Evolutionary conservation across 2,113 vertebrate species (phyloP).

Genomic region (Acrocephalus kingi): DNA sequence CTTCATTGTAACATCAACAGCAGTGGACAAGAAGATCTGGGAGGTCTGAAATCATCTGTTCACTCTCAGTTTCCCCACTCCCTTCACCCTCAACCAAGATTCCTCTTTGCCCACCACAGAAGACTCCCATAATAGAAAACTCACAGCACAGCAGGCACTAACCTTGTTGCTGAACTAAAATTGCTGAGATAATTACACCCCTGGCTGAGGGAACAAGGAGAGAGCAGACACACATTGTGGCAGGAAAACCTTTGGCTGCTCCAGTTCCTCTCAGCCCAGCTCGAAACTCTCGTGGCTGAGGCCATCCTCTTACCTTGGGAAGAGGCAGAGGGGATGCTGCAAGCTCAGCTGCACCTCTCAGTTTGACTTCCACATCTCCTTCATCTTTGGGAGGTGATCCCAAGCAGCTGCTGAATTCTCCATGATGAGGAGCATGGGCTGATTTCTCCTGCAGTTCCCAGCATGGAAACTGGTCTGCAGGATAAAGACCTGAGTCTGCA

Average conservation of each 20-base stretch:
- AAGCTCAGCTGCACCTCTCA: background rate
- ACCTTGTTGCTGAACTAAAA: background rate
- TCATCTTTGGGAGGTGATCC: background rate
- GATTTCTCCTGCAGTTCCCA: background rate
- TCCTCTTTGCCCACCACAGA: background rate
- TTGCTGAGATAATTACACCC: background rate
- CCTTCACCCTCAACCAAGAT: background rate
- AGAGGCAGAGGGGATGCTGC: background rate
- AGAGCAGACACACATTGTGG: too few species aligned
- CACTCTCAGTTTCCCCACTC: background rate
- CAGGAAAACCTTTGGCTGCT: background rate
- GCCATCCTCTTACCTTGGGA: background rate
- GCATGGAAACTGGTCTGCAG: fast-evolving
- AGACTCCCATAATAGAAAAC: background rate
- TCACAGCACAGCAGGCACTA: background rate
- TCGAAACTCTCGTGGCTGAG: background rate
- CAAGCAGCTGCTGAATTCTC: background rate
- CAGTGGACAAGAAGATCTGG: background rate
- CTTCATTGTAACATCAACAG: background rate
- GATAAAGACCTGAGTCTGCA: background rate
- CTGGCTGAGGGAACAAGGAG: background rate
- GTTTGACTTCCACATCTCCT: background rate
- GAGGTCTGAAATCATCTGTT: background rate
- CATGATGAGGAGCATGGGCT: background rate
- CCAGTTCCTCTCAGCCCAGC: background rate